Evolutionary conservation across 2,888 invertebrate genomes (phyloP).

Genomic region (Kuschelorhynchus macadamiae): DNA sequence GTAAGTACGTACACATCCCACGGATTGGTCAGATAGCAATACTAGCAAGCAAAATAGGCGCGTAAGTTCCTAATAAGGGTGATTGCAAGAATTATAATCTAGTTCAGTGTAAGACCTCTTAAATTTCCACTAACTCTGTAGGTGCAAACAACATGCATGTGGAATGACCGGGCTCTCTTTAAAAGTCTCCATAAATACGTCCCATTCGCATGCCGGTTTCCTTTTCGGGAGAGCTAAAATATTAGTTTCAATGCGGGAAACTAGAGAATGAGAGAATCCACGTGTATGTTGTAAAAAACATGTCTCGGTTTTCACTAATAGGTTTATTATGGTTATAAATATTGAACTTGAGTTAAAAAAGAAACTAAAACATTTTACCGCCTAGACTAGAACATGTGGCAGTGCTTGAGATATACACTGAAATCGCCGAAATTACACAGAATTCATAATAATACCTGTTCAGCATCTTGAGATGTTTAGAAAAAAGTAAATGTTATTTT

Average conservation of each 20-base stretch:
- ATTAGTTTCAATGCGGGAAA: conserved; percentile 17
- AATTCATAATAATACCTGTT: too few relatives aligned
- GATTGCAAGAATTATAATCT: conserved; percentile 51
- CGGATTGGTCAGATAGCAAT: conserved; percentile 38
- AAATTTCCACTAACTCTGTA: conserved; percentile 37
- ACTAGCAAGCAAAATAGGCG: conserved; percentile 28
- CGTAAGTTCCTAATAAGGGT: conserved; percentile 44
- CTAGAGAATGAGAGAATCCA: background rate
- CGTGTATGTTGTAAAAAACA: too few relatives aligned
- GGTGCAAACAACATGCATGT: conserved; percentile 46
- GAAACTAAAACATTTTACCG: too few relatives aligned
- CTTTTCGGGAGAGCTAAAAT: conserved; percentile 25
- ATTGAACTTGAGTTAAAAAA: too few relatives aligned
- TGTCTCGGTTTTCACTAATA: too few relatives aligned
- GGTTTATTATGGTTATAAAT: too few relatives aligned
- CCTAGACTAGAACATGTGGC: too few relatives aligned
- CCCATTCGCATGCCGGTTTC: conserved; percentile 39
- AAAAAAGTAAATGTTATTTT: too few relatives aligned
- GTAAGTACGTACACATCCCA: conserved; percentile 36
- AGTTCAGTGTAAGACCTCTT: conserved; percentile 48
- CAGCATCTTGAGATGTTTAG: too few relatives aligned
- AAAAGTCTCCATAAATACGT: conserved; percentile 40
- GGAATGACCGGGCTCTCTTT: conserved; percentile 28
- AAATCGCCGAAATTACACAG: too few relatives aligned
- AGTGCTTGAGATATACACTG: too few relatives aligned